phyloP scores from a whole-genome alignment of 2,888 invertebrate species.

The Troides aeacus region DNA sequence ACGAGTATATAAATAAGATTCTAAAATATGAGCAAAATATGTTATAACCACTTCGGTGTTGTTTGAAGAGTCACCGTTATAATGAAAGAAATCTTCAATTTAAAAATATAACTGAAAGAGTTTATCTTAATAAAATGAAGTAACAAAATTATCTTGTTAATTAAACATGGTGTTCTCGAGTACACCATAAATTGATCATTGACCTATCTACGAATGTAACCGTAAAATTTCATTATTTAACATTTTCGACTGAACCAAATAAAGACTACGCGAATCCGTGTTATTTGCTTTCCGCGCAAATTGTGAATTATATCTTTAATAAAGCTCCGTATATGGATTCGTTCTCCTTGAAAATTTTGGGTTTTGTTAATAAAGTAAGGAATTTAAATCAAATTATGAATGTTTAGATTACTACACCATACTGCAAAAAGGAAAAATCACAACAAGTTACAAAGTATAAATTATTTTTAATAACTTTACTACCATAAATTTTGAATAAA shows the following conservation, averaged over 20 bases:
- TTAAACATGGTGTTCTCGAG: not conserved
- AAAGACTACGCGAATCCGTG: not conserved
- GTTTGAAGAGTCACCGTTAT: no score
- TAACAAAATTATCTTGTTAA: not conserved
- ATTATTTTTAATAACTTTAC: no score
- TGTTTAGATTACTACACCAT: not conserved
- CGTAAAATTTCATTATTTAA: not conserved
- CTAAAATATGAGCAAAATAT: no score
- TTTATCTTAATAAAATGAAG: no score
- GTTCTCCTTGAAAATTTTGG: constrained; percentile 4
- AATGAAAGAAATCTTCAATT: no score
- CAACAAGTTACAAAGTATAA: no score
- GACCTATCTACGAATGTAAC: not conserved
- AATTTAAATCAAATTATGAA: constrained; percentile 10
- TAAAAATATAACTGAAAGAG: no score
- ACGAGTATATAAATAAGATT: no score
- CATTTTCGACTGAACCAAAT: not conserved
- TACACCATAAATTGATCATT: not conserved
- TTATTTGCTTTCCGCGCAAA: constrained; percentile 1
- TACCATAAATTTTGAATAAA: no score
- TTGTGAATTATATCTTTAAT: constrained; percentile 18
- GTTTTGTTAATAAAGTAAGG: constrained; percentile 6
- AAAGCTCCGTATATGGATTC: constrained; percentile 2
- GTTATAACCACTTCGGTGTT: no score
- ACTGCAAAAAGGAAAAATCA: not conserved